Evolutionary conservation across 2,888 invertebrate genomes (phyloP).

Genomic region (Tipula lateralis): DNA sequence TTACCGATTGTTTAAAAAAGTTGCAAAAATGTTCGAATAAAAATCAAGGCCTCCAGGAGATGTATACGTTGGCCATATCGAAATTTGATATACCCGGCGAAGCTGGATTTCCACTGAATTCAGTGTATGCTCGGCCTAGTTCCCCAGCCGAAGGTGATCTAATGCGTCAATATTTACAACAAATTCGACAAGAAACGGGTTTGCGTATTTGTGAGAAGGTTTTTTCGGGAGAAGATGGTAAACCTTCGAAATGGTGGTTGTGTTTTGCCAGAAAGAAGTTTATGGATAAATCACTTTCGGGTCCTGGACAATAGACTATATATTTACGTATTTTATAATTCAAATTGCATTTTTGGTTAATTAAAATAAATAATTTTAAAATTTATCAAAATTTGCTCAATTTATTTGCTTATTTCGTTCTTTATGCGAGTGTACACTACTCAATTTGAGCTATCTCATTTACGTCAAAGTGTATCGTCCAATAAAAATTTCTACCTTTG

Average conservation of each 20-base stretch:
- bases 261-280: constrained; percentile 99
- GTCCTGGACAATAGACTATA: constrained; percentile 44
- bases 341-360: background rate
- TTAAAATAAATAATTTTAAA: background rate
- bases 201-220: constrained; percentile 84
- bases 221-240: constrained; percentile 83
- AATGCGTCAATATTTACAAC: constrained; percentile 89
- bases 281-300: constrained; percentile 90
- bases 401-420: background rate
- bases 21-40: constrained; percentile 87
- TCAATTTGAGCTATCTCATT: background rate
- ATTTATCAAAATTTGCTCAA: background rate
- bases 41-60: constrained; percentile 86
- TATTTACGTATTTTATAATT: background rate
- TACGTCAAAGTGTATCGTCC: background rate
- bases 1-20: constrained; percentile 94
- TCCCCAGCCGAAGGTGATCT: constrained; percentile 75
- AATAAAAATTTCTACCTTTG: background rate
- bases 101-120: constrained; percentile 86
- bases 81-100: constrained; percentile 97
- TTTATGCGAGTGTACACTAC: background rate
- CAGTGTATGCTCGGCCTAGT: constrained; percentile 86
- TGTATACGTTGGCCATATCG: constrained; percentile 91
- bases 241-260: constrained; percentile 99
- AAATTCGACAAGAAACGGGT: constrained; percentile 93